phyloP scores from a whole-genome alignment of 2,113 vertebrate species.

The Marmota monax region DNA sequence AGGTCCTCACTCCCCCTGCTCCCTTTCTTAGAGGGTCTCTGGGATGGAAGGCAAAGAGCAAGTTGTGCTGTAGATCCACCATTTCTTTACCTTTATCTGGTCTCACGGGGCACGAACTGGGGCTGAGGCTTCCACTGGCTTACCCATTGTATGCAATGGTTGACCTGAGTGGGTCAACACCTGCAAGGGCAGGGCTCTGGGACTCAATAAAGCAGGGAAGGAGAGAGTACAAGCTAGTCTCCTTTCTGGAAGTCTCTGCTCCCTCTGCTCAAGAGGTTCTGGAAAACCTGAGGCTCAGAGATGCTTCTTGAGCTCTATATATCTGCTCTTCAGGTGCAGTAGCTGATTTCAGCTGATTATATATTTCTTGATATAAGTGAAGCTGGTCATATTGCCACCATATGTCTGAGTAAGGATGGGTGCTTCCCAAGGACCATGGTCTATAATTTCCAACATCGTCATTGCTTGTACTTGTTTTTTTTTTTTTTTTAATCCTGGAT shows the following conservation, averaged over 20 bases:
- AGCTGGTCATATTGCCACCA: background rate
- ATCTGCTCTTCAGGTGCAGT: background rate
- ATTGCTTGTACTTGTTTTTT: background rate
- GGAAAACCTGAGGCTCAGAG: background rate
- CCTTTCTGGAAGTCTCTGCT: background rate
- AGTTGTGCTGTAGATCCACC: background rate
- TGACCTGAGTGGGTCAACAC: background rate
- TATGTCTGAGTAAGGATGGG: background rate
- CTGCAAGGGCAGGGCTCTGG: no score
- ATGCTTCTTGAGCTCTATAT: background rate
- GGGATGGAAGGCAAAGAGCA: background rate
- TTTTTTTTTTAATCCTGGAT: background rate
- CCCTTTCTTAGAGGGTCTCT: no score
- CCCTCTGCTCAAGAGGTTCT: background rate
- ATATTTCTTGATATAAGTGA: background rate
- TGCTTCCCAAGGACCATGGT: background rate
- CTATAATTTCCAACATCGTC: background rate
- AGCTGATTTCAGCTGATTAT: background rate
- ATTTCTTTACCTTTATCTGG: background rate
- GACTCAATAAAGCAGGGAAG: background rate
- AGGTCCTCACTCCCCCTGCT: rapidly evolving
- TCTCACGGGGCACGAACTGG: background rate
- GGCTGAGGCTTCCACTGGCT: background rate
- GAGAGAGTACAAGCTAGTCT: background rate
- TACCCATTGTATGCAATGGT: background rate